phyloP scores from a whole-genome alignment of 2,113 vertebrate genomes.

The Sebastes fasciatus region DNA sequence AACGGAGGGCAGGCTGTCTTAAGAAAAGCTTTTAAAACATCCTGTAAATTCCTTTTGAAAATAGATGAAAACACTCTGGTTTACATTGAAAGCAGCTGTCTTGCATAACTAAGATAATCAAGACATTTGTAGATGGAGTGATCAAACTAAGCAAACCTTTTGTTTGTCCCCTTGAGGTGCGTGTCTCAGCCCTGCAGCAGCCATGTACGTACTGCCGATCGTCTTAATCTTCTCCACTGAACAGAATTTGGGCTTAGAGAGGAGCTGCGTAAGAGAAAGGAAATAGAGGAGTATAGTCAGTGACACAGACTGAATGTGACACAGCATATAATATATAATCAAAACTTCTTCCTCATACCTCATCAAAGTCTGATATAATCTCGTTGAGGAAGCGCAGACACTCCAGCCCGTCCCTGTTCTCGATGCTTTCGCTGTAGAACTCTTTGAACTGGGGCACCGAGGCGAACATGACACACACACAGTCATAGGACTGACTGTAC shows the following conservation, averaged over 20 bases:
- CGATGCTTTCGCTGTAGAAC: slow-evolving; percentile 90
- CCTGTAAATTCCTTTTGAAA: too few relatives aligned
- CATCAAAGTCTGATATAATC: slow-evolving; percentile 93
- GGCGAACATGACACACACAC: slow-evolving; percentile 92
- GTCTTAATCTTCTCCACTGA: slow-evolving; percentile 94
- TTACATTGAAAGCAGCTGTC: not conserved
- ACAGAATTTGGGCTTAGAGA: slow-evolving; percentile 91
- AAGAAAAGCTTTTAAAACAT: not conserved
- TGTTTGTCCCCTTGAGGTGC: slow-evolving; percentile 68
- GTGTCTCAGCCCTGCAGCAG: slow-evolving; percentile 86
- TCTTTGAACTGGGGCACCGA: slow-evolving; percentile 93
- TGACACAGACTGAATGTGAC: not conserved
- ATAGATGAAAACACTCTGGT: not conserved
- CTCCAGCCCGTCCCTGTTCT: slow-evolving; percentile 90
- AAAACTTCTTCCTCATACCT: slow-evolving; percentile 77
- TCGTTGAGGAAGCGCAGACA: slow-evolving; percentile 93
- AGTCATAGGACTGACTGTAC: slow-evolving; percentile 90
- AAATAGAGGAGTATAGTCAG: not conserved
- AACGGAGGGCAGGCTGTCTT: not conserved
- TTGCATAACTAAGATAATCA: not conserved
- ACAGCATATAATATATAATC: too few relatives aligned
- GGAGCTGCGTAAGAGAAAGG: slow-evolving; percentile 79
- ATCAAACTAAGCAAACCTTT: slow-evolving; percentile 72
- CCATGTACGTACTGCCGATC: slow-evolving; percentile 93
- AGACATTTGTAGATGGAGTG: not conserved